Evolutionary conservation across 2,888 invertebrate genomes (phyloP).

Genomic region (Anticlea derivata): DNA sequence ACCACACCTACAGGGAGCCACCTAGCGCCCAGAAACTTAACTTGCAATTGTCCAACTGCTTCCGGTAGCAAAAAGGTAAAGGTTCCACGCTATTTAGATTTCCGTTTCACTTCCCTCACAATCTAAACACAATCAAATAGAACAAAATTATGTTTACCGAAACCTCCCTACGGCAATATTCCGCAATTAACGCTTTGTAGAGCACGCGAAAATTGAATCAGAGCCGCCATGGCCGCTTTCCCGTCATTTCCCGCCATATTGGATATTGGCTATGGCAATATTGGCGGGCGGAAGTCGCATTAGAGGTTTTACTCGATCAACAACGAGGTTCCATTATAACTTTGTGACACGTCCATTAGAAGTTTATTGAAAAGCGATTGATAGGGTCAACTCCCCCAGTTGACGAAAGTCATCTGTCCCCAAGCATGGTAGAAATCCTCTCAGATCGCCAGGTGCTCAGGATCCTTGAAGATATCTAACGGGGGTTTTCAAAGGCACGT

Average conservation of each 20-base stretch:
- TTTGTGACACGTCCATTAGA: conserved; percentile 13
- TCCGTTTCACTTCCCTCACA: not conserved
- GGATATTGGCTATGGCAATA: conserved; percentile 25
- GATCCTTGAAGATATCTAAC: too few species aligned
- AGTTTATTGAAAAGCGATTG: conserved; percentile 12
- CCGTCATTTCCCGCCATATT: conserved; percentile 42
- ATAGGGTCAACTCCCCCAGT: not conserved
- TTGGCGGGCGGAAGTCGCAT: conserved; percentile 24
- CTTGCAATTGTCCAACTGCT: not conserved
- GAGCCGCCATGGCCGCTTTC: conserved; percentile 16
- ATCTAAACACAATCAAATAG: conserved; percentile 5
- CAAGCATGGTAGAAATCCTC: too few species aligned
- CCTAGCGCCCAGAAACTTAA: not conserved
- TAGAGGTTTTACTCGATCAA: conserved; percentile 6
- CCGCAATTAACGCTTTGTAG: conserved; percentile 15
- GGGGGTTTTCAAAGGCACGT: too few species aligned
- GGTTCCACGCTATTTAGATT: not conserved
- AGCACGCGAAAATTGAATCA: conserved; percentile 40
- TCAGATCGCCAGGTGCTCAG: too few species aligned
- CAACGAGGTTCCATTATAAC: conserved; percentile 17
- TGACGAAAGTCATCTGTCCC: too few species aligned
- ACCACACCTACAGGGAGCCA: not conserved
- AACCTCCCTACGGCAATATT: conserved; percentile 11
- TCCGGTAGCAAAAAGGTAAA: conserved; percentile 11
- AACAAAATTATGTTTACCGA: conserved; percentile 10